Base-by-base conservation (phyloP, 2,888 invertebrate genomes). In the Aporophyla lueneburgensis region DNA sequence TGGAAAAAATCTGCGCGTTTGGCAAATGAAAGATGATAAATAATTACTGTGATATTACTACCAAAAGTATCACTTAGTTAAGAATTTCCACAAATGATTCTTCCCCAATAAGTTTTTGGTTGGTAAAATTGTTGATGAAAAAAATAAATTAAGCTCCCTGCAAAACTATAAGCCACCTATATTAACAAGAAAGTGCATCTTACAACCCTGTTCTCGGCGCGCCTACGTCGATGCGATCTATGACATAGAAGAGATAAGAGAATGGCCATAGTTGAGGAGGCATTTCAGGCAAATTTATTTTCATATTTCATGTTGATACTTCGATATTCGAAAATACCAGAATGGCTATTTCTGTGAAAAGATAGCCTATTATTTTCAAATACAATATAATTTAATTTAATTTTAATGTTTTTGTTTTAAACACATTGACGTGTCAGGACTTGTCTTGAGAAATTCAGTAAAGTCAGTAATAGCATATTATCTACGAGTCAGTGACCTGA, bases 161-260 rank as follows among this genome's bases (percentile, higher is more conserved):
- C 7, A 24, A 24, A 54, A 65, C 14, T n/a, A 19, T 19, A 53
- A 1, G 2, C 10, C 19, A 53, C 21, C 0, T 27, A 19, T 3
- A 46, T 5, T 12, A 5, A n/a, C 53, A 71, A 56, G 70, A 71
- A 70, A 71, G 56, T 46, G 51, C 9, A 21, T 1, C 1, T 46
- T 71, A 58, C 68, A 83, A 9, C 83, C 83, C 83, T 81, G 12
- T 10, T 24, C 14, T 21, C 19, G 68, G 21, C 68, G 61, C 77
- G 71, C 82, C 86, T 53, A 74, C 77, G 12, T 69, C 77, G 61
- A 81, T 74, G 73, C 71, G 86, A 85, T 85, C 86, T 74, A 53
- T 51, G 51, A 66, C 86, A 69, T 19, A 33, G 74, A 83, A 66
- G 68, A 16, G 16, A 69, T 76, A 85, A 83, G 65, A 62, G 19